phyloP scores from a whole-genome alignment of 1,140 invertebrate species.

The Fopius arisanus region DNA sequence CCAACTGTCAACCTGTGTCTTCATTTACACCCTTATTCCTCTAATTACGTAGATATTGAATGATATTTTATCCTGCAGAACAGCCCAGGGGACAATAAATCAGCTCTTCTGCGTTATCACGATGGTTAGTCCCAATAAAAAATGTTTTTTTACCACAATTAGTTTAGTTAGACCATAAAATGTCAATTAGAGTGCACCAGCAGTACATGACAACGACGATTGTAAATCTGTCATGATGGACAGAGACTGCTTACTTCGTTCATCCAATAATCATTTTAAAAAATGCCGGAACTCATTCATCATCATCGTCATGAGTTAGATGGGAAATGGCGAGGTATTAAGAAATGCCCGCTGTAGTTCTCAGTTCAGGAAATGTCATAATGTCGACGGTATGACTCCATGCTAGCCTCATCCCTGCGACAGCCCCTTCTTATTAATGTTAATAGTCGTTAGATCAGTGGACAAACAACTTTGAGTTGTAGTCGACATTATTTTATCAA shows the following conservation, averaged over 20 bases:
- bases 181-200: background rate
- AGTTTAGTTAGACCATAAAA: background rate
- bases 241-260: background rate
- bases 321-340: constrained; percentile 10
- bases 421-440: background rate
- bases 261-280: background rate
- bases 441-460: background rate
- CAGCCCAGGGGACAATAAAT: background rate
- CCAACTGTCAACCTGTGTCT: background rate
- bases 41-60: background rate
- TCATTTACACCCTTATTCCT: background rate
- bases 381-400: background rate
- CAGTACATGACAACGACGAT: background rate
- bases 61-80: background rate
- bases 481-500: background rate
- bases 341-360: constrained; percentile 19
- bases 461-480: background rate
- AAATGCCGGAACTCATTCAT: background rate
- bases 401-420: background rate
- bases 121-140: background rate
- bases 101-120: background rate
- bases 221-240: constrained; percentile 4
- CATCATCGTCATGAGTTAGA: background rate
- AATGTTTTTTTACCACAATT: background rate
- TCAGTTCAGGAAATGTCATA: background rate